A percentile compares a stretch with the other conserved stretches of the same genome.
These are phyloP conservation scores for Rutilus rutilus DNA, from an alignment of 2,113 vertebrate genomes.

Conservation along the genomic window DNA sequence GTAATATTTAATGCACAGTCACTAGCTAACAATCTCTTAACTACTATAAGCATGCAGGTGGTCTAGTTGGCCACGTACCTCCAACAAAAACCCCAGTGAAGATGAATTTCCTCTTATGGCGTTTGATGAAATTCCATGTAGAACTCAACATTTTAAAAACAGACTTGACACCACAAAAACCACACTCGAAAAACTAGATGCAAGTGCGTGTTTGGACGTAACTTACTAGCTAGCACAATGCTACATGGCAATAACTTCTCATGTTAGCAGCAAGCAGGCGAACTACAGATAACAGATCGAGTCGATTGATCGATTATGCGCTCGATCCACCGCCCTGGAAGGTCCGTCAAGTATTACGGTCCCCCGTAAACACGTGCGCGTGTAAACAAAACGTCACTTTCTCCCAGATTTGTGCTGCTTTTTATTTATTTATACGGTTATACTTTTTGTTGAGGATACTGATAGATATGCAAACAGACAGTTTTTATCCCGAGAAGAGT, in stretches of 20 bases:
- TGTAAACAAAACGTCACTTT: background rate
- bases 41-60: conserved; percentile 10
- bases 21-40: background rate
- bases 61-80: conserved; percentile 73
- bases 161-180: background rate
- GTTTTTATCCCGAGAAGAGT: background rate
- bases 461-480: conserved; percentile 61
- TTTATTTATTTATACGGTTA: background rate
- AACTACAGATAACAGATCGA: background rate
- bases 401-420: background rate
- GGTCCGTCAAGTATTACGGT: conserved; percentile 5
- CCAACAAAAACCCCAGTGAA: conserved; percentile 86
- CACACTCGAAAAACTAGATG: background rate
- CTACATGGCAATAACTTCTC: conserved; percentile 41
- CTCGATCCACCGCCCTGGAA: background rate
- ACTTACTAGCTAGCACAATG: conserved; percentile 16
- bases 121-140: conserved; percentile 90
- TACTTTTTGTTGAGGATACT: background rate
- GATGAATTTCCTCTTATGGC: conserved; percentile 92
- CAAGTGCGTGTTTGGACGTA: conserved; percentile 10
- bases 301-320: conserved; percentile 3
- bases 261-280: conserved; percentile 13
- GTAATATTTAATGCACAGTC: background rate
- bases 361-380: background rate
- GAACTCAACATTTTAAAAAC: conserved; percentile 82